phyloP scores from a whole-genome alignment of 2,888 invertebrate genomes.

The Dicyrtoma fusca region DNA sequence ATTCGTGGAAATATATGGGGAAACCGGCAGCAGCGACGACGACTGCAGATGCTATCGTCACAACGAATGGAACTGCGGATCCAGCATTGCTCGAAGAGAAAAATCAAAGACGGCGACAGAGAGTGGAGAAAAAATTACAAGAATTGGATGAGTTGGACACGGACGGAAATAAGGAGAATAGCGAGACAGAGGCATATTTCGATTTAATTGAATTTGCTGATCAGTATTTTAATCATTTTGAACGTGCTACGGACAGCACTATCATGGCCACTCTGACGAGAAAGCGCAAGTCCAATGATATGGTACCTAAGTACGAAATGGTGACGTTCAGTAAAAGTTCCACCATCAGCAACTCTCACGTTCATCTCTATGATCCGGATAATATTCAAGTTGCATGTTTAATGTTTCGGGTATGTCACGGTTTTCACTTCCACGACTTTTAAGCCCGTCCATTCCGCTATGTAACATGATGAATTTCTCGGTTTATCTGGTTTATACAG shows the following conservation, averaged over 20 bases:
- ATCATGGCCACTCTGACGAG: constrained; percentile 83
- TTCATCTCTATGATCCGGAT: constrained; percentile 93
- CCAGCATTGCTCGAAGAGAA: constrained; percentile 11
- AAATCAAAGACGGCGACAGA: constrained; percentile 31
- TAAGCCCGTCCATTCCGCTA: too few relatives aligned
- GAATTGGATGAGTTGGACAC: constrained; percentile 72
- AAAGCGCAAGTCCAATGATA: constrained; percentile 76
- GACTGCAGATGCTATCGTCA: neutral
- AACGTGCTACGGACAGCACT: constrained; percentile 81
- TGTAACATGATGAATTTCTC: too few relatives aligned
- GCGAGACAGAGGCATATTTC: constrained; percentile 68
- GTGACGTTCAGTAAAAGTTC: constrained; percentile 84
- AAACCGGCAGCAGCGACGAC: constrained; percentile 32
- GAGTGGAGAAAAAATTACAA: constrained; percentile 82
- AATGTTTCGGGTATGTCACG: constrained; percentile 82
- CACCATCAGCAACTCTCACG: constrained; percentile 88
- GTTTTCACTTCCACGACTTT: too few relatives aligned
- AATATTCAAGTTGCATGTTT: constrained; percentile 70
- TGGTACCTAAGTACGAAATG: constrained; percentile 90
- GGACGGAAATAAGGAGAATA: constrained; percentile 61
- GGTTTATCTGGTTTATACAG: too few relatives aligned
- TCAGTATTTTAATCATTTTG: constrained; percentile 87
- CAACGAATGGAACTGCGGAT: neutral
- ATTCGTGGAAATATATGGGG: constrained; percentile 58
- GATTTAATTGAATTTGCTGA: constrained; percentile 94